A percentile compares a stretch with the other conserved stretches of the same genome.
Conservation (phyloP, 2,113 vertebrate genomes). For the Hymenochirus boettgeri region DNA sequence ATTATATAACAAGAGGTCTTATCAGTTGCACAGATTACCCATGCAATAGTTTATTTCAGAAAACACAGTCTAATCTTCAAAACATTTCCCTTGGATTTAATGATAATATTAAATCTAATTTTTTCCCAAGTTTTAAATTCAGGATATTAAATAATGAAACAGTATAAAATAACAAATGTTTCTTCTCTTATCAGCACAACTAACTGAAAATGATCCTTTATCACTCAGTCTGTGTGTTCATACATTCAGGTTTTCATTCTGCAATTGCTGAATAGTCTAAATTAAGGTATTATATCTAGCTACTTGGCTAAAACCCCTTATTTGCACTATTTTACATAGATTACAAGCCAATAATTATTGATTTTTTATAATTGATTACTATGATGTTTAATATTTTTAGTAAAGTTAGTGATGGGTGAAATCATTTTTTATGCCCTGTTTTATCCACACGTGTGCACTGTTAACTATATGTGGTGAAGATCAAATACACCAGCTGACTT, state of each 20-base stretch:
- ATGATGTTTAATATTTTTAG: too few species aligned
- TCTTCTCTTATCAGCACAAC: background rate
- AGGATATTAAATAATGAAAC: background rate
- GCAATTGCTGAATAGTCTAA: background rate
- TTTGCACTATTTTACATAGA: too few species aligned
- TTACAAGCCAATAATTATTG: too few species aligned
- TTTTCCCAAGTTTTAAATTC: background rate
- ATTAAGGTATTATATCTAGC: background rate
- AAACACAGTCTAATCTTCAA: background rate
- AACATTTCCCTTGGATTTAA: background rate
- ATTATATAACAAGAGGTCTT: constrained; percentile 14
- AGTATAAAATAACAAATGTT: background rate
- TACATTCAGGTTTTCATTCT: too few species aligned
- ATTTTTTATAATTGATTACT: too few species aligned
- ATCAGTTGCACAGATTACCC: background rate
- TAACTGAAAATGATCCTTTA: background rate
- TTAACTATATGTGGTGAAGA: too few species aligned
- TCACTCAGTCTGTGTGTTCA: background rate
- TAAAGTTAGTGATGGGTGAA: too few species aligned
- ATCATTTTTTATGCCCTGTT: too few species aligned
- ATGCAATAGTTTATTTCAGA: background rate
- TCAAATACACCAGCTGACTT: too few species aligned
- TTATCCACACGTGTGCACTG: too few species aligned
- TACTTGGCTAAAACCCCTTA: background rate
- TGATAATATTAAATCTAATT: background rate